Base-by-base conservation (phyloP, 2,113 vertebrate species). In the Cyrtonyx montezumae region DNA sequence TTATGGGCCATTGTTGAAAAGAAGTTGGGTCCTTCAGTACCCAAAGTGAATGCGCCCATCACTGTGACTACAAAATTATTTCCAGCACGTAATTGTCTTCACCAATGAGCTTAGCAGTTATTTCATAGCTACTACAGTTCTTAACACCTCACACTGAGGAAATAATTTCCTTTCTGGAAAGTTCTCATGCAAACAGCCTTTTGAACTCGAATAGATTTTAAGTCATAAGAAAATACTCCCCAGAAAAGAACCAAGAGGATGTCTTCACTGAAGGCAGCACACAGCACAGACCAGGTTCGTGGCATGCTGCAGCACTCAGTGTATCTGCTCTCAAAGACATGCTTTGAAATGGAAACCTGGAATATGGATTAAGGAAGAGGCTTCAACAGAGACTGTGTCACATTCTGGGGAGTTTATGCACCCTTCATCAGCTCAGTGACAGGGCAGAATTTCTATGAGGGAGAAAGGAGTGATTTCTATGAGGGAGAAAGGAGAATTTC, bases 391-490 rank as follows among this genome's bases (percentile, higher is more conserved):
- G 46, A 30, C 20, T 1, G 10, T 36, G 34, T 18, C 32, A 32
- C 0, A 0, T 51, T 9, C 67, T 5, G 49, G 53, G 55, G 34
- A 48, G 6, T 62, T 86, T 9, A 6, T 16, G 21, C 19, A 11
- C 9, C 20, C 28, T 58, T 48, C 1, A 1, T 18, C 0, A 7
- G 53, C 55, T 61, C 40, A 51, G 26, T 13, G 30, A 53, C 63
- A 61, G 59, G 25, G 43, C 45, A 42, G 46, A 2, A 18, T 42
- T 75, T 30, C 66, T 11, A 0, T 2, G 43, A 88, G 76, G 28
- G 76, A n/a, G n/a, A n/a, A n/a, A n/a, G n/a, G n/a, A n/a, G n/a
- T n/a, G n/a, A 18, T 42, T 75, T 30, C 66, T 11, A 0, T 2
- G 43, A 88, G 76, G 28, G 76, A n/a, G n/a, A n/a, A n/a, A n/a